Evolutionary conservation across 2,888 invertebrate species (phyloP).

Genomic region (Dryobotodes eremita): DNA sequence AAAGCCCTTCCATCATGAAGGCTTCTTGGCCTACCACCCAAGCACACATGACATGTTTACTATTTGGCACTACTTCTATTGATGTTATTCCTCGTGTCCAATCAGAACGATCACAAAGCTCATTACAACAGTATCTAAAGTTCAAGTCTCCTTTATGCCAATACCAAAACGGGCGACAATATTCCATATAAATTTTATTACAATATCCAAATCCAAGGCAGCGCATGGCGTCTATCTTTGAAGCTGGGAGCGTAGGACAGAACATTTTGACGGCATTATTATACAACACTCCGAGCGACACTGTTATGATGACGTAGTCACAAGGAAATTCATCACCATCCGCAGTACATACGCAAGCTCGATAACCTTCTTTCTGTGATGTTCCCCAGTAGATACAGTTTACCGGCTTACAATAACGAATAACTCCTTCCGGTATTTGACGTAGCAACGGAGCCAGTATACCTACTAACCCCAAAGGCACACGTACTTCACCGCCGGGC

Average conservation of each 20-base stretch:
- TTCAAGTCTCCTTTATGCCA: slow-evolving; percentile 92
- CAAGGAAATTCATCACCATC: slow-evolving; percentile 93
- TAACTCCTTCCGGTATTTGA: slow-evolving; percentile 91
- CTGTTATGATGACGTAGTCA: slow-evolving; percentile 95
- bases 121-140: slow-evolving; percentile 91
- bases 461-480: slow-evolving; percentile 92
- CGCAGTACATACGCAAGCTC: slow-evolving; percentile 91
- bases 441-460: slow-evolving; percentile 92
- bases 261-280: slow-evolving; percentile 92
- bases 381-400: slow-evolving; percentile 93
- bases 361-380: slow-evolving; percentile 85
- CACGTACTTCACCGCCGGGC: slow-evolving; percentile 90
- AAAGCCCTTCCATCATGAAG: slow-evolving; percentile 92
- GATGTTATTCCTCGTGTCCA: slow-evolving; percentile 94
- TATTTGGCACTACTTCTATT: slow-evolving; percentile 93
- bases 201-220: slow-evolving; percentile 93
- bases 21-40: slow-evolving; percentile 93
- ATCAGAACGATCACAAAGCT: slow-evolving; percentile 88
- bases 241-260: slow-evolving; percentile 92
- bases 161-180: slow-evolving; percentile 93
- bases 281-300: slow-evolving; percentile 94
- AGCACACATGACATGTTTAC: slow-evolving; percentile 93
- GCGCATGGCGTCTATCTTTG: slow-evolving; percentile 93
- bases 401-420: slow-evolving; percentile 93
- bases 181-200: slow-evolving; percentile 95